These are phyloP conservation scores for Lagria hirta DNA, from an alignment of 2,888 invertebrate genomes.

Conservation along the genomic window DNA sequence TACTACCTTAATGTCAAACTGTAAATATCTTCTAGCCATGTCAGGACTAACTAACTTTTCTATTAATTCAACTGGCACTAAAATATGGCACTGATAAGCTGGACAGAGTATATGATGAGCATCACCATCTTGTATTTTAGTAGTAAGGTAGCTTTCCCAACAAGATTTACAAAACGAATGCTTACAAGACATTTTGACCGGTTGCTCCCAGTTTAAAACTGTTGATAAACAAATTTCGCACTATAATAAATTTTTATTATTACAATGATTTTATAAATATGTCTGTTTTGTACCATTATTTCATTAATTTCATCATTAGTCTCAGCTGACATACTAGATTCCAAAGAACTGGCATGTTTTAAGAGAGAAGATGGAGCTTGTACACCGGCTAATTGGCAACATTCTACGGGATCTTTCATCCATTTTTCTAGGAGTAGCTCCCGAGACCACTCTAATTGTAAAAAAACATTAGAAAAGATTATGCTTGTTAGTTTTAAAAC, in stretches of 20 bases:
- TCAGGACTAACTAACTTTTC: conserved; percentile 67
- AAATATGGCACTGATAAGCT: conserved; percentile 63
- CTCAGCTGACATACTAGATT: conserved; percentile 48
- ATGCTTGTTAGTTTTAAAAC: no score
- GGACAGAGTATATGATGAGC: conserved; percentile 68
- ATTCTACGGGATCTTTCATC: conserved; percentile 66
- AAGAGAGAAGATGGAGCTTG: conserved; percentile 61
- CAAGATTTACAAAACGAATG: conserved; percentile 66
- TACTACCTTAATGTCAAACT: conserved; percentile 67
- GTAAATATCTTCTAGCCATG: conserved; percentile 65
- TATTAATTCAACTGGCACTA: conserved; percentile 67
- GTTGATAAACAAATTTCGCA: conserved; percentile 63
- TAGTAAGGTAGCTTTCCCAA: conserved; percentile 67
- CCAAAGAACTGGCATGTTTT: conserved; percentile 49
- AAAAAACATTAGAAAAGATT: no score
- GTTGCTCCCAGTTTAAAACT: conserved; percentile 56
- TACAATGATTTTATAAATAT: no score
- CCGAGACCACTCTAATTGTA: conserved; percentile 64
- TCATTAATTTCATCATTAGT: conserved; percentile 43
- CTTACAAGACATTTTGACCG: conserved; percentile 62
- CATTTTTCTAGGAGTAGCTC: conserved; percentile 66
- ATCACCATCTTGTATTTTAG: conserved; percentile 67
- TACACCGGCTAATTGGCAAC: conserved; percentile 67
- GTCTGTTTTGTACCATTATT: conserved; percentile 50
- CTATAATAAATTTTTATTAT: conserved; percentile 49